Conservation (phyloP, 2,797 vertebrate species). For the Lepus oiostolus region DNA sequence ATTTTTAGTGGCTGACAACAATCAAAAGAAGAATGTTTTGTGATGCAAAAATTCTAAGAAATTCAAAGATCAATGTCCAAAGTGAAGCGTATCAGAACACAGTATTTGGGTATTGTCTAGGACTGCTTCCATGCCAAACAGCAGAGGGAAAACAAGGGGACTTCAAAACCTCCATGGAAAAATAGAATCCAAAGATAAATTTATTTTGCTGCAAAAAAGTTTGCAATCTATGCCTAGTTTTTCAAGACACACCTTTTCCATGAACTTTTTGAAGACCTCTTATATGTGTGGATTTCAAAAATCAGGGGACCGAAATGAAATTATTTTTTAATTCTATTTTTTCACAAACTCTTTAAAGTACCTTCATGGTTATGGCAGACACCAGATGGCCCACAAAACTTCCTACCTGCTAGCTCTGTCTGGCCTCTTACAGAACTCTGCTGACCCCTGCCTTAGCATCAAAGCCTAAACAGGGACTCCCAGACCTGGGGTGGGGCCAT, state of each 20-base stretch:
- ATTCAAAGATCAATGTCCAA: conserved; percentile 23
- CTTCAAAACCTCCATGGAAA: too few relatives aligned
- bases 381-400: not conserved
- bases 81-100: conserved; percentile 8
- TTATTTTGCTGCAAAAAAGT: too few relatives aligned
- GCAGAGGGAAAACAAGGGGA: not conserved
- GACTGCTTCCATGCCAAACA: not conserved
- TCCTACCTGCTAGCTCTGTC: not conserved
- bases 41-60: not conserved
- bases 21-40: not conserved
- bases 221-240: too few relatives aligned
- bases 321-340: too few relatives aligned
- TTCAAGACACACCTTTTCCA: too few relatives aligned
- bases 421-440: not conserved
- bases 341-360: too few relatives aligned
- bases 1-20: not conserved
- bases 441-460: not conserved
- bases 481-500: fast-evolving
- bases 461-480: not conserved
- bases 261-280: too few relatives aligned
- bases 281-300: too few relatives aligned
- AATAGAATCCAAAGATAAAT: too few relatives aligned
- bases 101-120: not conserved
- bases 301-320: too few relatives aligned
- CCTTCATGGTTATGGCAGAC: not conserved